phyloP scores from a whole-genome alignment of 2,888 invertebrate species.

The Strigamia crassipes region DNA sequence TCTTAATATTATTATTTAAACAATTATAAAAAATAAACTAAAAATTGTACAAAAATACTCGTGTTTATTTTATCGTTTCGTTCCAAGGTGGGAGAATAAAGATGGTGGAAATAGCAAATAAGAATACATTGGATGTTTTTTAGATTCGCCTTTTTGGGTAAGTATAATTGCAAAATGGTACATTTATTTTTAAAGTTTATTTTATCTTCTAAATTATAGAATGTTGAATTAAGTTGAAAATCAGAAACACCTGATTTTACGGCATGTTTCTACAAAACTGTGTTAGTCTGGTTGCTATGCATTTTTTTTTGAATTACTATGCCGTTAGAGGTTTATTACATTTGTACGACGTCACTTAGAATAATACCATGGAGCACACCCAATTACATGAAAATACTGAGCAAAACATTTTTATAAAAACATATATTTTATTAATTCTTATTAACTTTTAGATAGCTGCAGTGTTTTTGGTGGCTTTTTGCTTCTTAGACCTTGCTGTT shows the following conservation, averaged over 20 bases:
- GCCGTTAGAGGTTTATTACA: not conserved
- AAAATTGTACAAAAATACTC: not conserved
- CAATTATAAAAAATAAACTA: too few relatives aligned
- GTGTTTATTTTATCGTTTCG: not conserved
- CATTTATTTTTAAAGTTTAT: not conserved
- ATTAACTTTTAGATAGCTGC: not conserved
- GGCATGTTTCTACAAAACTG: constrained; percentile 24
- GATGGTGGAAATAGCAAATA: not conserved
- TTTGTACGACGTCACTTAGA: not conserved
- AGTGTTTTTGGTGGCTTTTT: not conserved
- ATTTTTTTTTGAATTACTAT: not conserved
- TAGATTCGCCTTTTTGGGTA: constrained; percentile 8
- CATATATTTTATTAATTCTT: not conserved
- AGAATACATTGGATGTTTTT: not conserved
- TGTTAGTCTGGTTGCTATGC: not conserved
- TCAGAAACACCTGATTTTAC: constrained; percentile 23
- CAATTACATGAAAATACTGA: not conserved
- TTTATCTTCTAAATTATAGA: not conserved
- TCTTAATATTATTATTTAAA: too few relatives aligned
- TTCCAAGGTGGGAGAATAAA: not conserved
- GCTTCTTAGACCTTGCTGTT: not conserved
- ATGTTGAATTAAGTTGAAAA: not conserved
- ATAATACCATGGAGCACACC: constrained; percentile 11
- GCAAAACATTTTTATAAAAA: not conserved
- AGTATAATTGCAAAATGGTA: not conserved